phyloP scores from a whole-genome alignment of 2,113 vertebrate species.

The Seriola dumerili region DNA sequence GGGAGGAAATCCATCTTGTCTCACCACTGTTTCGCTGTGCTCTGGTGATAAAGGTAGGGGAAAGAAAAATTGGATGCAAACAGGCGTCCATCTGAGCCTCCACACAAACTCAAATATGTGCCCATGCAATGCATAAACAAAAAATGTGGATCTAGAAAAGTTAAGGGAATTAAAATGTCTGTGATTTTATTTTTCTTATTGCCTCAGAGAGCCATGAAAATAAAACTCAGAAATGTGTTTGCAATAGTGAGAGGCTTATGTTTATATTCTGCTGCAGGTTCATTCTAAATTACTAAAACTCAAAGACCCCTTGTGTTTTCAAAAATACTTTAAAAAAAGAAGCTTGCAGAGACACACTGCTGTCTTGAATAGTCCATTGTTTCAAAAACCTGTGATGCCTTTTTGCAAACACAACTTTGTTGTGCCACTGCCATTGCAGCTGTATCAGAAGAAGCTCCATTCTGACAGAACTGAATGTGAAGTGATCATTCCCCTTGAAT shows the following conservation, averaged over 20 bases:
- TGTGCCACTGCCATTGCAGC: no score
- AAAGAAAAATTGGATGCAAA: conserved; percentile 58
- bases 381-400: neutral
- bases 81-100: conserved; percentile 50
- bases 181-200: conserved; percentile 38
- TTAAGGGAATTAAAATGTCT: conserved; percentile 17
- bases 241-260: neutral
- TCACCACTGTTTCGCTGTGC: conserved; percentile 50
- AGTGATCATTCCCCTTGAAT: conserved; percentile 18
- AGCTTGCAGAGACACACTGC: neutral
- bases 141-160: neutral
- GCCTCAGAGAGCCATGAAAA: conserved; percentile 18
- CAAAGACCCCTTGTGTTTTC: neutral
- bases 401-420: neutral
- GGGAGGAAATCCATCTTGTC: conserved; percentile 70
- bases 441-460: neutral
- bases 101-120: conserved; percentile 35
- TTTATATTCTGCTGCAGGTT: conserved; percentile 16
- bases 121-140: conserved; percentile 14
- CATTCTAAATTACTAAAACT: conserved; percentile 16
- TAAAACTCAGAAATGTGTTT: conserved; percentile 25
- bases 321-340: conserved; percentile 3
- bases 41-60: conserved; percentile 67
- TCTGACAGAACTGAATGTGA: conserved; percentile 8
- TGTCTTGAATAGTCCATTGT: neutral